Evolutionary conservation across 2,797 vertebrate genomes (phyloP).

Genomic region (Euphonia xanthogaster): DNA sequence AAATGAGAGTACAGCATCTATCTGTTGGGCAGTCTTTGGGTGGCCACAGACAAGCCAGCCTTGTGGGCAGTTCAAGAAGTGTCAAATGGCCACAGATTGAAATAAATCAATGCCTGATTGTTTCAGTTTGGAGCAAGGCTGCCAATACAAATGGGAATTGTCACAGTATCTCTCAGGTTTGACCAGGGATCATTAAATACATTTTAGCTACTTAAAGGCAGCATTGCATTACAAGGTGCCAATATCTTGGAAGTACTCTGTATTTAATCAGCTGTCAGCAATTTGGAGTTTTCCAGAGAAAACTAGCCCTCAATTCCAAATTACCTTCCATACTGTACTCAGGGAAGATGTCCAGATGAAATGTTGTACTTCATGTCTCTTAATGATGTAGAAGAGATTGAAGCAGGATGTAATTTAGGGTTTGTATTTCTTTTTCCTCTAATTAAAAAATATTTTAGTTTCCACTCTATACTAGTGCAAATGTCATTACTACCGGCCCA

Average conservation of each 20-base stretch:
- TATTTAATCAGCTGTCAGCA: constrained; percentile 22
- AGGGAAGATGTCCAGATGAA: neutral
- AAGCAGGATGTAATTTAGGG: neutral
- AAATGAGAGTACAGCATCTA: neutral
- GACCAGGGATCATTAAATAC: neutral
- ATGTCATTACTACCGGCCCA: constrained; percentile 27
- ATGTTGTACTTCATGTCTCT: neutral
- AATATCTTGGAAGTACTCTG: neutral
- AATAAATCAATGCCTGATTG: neutral
- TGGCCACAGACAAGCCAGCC: neutral
- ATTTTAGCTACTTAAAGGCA: neutral
- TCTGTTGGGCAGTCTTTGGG: neutral
- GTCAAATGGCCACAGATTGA: neutral
- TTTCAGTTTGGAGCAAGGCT: neutral
- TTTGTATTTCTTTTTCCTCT: neutral
- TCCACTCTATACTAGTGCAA: constrained; percentile 18
- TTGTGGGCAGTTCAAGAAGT: neutral
- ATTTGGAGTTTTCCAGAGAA: constrained; percentile 19
- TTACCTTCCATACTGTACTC: neutral
- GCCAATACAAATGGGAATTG: neutral
- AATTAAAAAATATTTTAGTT: constrained; percentile 33
- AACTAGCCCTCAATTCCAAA: neutral
- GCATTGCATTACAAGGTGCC: neutral
- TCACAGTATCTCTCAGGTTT: neutral
- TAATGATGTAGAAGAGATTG: neutral